Conservation (phyloP, 2,888 invertebrate species). For the Brachylomia viminalis region DNA sequence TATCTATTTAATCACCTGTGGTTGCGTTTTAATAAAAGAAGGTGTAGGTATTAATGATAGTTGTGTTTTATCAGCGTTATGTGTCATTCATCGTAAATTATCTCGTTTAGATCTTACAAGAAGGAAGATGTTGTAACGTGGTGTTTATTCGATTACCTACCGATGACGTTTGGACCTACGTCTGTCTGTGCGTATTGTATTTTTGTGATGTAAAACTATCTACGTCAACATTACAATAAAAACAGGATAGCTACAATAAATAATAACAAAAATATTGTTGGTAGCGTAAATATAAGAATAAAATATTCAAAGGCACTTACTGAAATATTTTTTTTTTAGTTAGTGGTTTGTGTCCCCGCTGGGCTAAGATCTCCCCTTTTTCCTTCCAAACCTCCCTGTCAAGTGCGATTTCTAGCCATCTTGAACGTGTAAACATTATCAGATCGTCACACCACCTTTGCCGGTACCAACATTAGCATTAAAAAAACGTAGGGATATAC, state of each 20-base stretch:
- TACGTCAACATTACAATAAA: slow-evolving; percentile 33
- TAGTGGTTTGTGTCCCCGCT: neutral
- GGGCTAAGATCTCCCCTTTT: neutral
- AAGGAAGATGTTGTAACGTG: slow-evolving; percentile 33
- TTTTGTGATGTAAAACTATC: slow-evolving; percentile 2
- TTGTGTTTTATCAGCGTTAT: slow-evolving; percentile 6
- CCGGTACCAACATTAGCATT: neutral
- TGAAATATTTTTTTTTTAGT: no score
- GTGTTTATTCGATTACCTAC: slow-evolving; percentile 35
- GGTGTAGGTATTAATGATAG: neutral
- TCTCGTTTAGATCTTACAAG: slow-evolving; percentile 9
- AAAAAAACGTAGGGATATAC: neutral
- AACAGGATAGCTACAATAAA: slow-evolving; percentile 16
- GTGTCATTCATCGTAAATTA: slow-evolving; percentile 17
- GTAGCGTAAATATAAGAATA: neutral
- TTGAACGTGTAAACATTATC: neutral
- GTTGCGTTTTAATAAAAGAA: slow-evolving; percentile 1
- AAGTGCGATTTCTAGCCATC: neutral
- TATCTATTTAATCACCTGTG: neutral
- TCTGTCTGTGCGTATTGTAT: slow-evolving; percentile 15
- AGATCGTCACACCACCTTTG: neutral
- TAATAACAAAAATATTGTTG: neutral
- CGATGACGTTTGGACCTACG: slow-evolving; percentile 36
- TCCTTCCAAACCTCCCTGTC: neutral
- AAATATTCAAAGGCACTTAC: neutral